phyloP scores from a whole-genome alignment of 2,797 vertebrate species.

The Mormyrops boulengeri region DNA sequence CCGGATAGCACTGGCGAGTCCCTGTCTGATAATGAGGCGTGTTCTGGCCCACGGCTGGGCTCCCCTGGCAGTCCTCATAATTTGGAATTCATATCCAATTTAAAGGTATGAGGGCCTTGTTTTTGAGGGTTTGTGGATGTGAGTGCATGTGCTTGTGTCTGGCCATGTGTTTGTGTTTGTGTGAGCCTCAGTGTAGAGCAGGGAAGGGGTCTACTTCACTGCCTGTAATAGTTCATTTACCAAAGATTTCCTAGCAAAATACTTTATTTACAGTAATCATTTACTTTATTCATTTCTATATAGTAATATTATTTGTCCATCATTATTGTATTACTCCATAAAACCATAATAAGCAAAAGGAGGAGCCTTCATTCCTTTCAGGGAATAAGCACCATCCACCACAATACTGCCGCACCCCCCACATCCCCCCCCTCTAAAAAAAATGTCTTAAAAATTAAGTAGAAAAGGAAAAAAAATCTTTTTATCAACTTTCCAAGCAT shows the following conservation, averaged over 20 bases:
- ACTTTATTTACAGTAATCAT: neutral
- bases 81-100: slow-evolving; percentile 1
- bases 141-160: neutral
- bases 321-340: neutral
- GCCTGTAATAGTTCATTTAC: neutral
- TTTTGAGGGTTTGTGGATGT: neutral
- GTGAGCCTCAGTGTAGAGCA: neutral
- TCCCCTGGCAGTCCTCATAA: neutral
- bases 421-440: neutral
- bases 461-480: slow-evolving; percentile 6
- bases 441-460: neutral
- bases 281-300: neutral
- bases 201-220: neutral
- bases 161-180: neutral
- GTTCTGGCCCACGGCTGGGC: neutral
- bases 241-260: neutral
- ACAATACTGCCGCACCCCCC: slow-evolving; percentile 8
- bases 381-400: slow-evolving; percentile 21
- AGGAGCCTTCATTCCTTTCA: neutral
- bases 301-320: neutral
- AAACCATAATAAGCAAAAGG: neutral
- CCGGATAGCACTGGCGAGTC: neutral
- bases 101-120: neutral
- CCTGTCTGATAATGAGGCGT: neutral
- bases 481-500: slow-evolving; percentile 22